Conservation (phyloP, 2,888 invertebrate genomes). For the Pomacea canaliculata region DNA sequence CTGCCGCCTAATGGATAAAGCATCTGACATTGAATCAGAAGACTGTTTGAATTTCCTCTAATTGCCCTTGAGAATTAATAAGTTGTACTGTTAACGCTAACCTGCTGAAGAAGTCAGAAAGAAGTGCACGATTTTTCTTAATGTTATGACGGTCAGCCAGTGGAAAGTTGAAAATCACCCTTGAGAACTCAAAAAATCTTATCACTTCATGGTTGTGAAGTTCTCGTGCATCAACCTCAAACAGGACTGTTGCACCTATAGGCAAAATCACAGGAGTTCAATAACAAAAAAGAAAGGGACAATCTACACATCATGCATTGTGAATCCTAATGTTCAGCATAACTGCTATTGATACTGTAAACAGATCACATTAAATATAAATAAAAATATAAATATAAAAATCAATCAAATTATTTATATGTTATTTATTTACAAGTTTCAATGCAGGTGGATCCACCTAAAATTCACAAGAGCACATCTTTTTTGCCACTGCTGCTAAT, state of each 20-base stretch:
- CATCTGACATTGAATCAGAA: too few relatives aligned
- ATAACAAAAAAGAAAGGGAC: not conserved
- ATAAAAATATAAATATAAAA: too few relatives aligned
- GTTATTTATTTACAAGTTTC: too few relatives aligned
- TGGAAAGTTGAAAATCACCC: conserved; percentile 77
- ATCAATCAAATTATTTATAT: too few relatives aligned
- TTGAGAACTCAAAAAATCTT: conserved; percentile 65
- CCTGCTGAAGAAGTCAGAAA: conserved; percentile 72
- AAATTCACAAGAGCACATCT: too few relatives aligned
- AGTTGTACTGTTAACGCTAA: conserved; percentile 21
- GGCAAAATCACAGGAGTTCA: conserved; percentile 17
- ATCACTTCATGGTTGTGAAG: conserved; percentile 61
- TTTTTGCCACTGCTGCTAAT: too few relatives aligned
- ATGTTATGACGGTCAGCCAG: conserved; percentile 77
- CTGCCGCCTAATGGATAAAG: too few relatives aligned
- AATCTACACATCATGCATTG: not conserved
- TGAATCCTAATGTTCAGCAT: not conserved
- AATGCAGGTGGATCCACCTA: too few relatives aligned
- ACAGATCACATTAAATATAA: not conserved
- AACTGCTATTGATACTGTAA: not conserved
- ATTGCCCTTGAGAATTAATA: too few relatives aligned
- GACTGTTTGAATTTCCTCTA: too few relatives aligned
- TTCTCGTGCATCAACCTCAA: conserved; percentile 73
- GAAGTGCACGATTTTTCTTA: conserved; percentile 73
- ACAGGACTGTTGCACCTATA: conserved; percentile 71